A percentile compares a stretch with the other conserved stretches of the same genome.
Conservation (phyloP, 2,888 invertebrate genomes). For the Allolobophora icterica region DNA sequence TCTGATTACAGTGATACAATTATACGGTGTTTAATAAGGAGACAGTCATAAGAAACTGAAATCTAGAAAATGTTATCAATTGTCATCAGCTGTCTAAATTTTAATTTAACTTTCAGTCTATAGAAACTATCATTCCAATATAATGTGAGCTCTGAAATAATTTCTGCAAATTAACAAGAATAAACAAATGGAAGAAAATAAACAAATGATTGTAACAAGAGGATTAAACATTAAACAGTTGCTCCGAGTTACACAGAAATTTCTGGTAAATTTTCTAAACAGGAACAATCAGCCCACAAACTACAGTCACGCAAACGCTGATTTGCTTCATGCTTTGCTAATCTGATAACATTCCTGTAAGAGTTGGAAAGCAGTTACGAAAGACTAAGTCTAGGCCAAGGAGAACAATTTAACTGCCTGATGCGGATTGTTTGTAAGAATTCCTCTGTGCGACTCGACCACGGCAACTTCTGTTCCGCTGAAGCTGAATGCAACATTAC, state of each 20-base stretch:
- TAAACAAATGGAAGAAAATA: not conserved
- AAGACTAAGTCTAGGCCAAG: not conserved
- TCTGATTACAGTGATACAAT: too few relatives aligned
- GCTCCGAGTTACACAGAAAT: not conserved
- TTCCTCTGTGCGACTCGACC: conserved; percentile 46
- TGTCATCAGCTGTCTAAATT: too few relatives aligned
- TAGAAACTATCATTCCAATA: not conserved
- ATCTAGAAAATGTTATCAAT: too few relatives aligned
- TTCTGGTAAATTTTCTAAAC: not conserved
- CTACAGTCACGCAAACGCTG: not conserved
- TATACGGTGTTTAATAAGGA: too few relatives aligned
- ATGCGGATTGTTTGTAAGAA: conserved; percentile 47
- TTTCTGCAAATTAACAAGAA: not conserved
- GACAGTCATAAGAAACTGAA: too few relatives aligned
- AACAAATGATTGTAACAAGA: not conserved
- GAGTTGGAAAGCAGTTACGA: not conserved
- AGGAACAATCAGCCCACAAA: not conserved
- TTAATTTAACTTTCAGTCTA: not conserved
- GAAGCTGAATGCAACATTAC: conserved; percentile 35
- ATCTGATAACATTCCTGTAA: not conserved
- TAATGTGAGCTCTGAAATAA: too few relatives aligned
- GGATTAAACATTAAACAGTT: not conserved
- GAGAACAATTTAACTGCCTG: conserved; percentile 46
- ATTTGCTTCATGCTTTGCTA: not conserved
- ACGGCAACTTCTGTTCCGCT: conserved; percentile 39